These are phyloP conservation scores for Hirudo medicinalis DNA, from an alignment of 1,140 invertebrate genomes.

Conservation along the genomic window DNA sequence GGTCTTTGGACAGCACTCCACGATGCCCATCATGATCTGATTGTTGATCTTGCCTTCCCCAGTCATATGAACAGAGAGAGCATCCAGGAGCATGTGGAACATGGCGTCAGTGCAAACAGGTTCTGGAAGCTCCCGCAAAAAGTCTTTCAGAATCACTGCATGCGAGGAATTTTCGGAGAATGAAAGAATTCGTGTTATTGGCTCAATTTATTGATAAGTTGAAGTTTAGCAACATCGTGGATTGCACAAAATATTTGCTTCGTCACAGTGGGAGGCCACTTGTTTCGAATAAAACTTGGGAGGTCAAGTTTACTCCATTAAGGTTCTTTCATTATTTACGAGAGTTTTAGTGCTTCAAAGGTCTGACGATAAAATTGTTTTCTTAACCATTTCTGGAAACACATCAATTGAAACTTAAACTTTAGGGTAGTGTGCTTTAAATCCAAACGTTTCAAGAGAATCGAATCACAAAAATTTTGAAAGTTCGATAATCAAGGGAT, in stretches of 20 bases:
- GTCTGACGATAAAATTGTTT: too few species aligned
- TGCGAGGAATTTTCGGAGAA: slow-evolving; percentile 9
- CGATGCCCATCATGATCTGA: slow-evolving; percentile 91
- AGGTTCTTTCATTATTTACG: too few species aligned
- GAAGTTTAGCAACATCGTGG: not conserved
- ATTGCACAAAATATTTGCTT: not conserved
- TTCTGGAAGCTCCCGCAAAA: slow-evolving; percentile 92
- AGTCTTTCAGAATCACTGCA: slow-evolving; percentile 82
- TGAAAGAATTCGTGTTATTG: not conserved
- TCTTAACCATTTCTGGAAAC: too few species aligned
- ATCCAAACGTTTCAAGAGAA: too few species aligned
- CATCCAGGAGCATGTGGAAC: slow-evolving; percentile 97
- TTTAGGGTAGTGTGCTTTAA: too few species aligned
- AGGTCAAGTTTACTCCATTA: too few species aligned
- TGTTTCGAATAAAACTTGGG: not conserved
- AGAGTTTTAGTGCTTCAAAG: too few species aligned
- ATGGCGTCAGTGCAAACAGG: slow-evolving; percentile 92
- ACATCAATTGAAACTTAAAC: too few species aligned
- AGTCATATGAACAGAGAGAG: slow-evolving; percentile 78
- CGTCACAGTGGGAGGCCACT: not conserved
- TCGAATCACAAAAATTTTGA: too few species aligned
- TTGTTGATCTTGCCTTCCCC: slow-evolving; percentile 94
- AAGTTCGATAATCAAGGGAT: too few species aligned
- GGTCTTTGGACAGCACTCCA: slow-evolving; percentile 89
- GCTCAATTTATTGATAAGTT: too few species aligned